Conservation (phyloP, 1,140 invertebrate genomes). For the Xylocopa sonorina region DNA sequence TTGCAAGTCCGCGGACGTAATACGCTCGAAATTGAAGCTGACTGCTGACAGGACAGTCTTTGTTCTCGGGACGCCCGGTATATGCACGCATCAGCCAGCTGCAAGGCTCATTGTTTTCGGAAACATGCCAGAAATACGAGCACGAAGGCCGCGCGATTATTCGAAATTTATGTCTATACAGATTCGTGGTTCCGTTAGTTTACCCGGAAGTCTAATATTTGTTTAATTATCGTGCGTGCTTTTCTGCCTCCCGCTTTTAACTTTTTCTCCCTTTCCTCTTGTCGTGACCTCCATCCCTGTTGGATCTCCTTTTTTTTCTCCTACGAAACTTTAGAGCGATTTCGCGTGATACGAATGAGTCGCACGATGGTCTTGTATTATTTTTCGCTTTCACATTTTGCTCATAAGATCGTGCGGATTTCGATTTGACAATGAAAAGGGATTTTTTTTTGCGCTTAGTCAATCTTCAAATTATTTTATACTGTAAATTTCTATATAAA, state of each 20-base stretch:
- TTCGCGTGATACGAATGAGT: not conserved
- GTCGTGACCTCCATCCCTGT: not conserved
- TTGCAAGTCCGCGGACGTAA: slow-evolving; percentile 50
- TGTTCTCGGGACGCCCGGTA: slow-evolving; percentile 54
- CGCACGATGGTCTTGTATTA: too few species aligned
- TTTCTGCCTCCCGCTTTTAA: not conserved
- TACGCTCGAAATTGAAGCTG: slow-evolving; percentile 61
- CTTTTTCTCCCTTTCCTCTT: not conserved
- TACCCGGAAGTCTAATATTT: slow-evolving; percentile 31
- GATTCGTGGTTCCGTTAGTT: slow-evolving; percentile 4
- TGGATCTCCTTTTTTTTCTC: not conserved
- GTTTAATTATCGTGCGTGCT: slow-evolving; percentile 38
- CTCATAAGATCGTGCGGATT: too few species aligned
- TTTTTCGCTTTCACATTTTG: too few species aligned
- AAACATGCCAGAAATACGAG: slow-evolving; percentile 46
- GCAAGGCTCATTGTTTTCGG: slow-evolving; percentile 56
- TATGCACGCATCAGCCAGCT: slow-evolving; percentile 52
- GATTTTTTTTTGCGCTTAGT: too few species aligned
- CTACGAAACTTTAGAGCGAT: not conserved
- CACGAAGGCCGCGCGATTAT: slow-evolving; percentile 20
- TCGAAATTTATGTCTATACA: slow-evolving; percentile 38
- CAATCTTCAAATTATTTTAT: too few species aligned
- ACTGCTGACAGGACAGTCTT: slow-evolving; percentile 59
- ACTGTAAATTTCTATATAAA: too few species aligned
- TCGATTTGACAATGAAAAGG: too few species aligned